Evolutionary conservation across 2,888 invertebrate genomes (phyloP).

Genomic region (Invenusta paracnida): DNA sequence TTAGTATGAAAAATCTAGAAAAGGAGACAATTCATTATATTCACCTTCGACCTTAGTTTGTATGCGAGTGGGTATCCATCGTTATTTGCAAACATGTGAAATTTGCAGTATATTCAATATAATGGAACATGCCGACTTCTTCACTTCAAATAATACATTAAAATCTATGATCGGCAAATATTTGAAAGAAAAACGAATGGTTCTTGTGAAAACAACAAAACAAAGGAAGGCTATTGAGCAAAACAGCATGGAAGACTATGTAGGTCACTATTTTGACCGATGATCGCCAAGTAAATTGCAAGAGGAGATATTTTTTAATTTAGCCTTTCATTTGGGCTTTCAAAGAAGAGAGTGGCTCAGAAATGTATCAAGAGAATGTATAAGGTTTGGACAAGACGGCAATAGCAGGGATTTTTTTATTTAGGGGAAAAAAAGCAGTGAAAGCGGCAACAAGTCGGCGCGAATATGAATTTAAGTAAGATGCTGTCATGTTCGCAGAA

Average conservation of each 20-base stretch:
- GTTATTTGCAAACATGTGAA: slow-evolving; percentile 5
- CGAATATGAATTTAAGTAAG: neutral
- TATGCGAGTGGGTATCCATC: neutral
- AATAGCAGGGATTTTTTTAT: neutral
- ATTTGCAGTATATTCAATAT: neutral
- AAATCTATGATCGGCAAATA: neutral
- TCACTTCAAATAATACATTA: neutral
- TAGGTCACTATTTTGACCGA: too few relatives aligned
- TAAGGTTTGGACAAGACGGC: neutral
- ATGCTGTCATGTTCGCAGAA: neutral
- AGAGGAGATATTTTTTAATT: neutral
- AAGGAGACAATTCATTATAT: slow-evolving; percentile 3
- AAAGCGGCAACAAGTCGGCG: neutral
- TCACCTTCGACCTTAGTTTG: slow-evolving; percentile 15
- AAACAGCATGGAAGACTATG: too few relatives aligned
- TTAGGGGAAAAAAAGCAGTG: neutral
- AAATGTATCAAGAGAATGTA: neutral
- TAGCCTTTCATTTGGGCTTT: neutral
- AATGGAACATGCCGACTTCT: neutral
- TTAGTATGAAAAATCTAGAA: slow-evolving; percentile 4
- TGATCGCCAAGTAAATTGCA: too few relatives aligned
- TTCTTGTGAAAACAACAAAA: neutral
- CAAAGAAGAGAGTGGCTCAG: too few relatives aligned
- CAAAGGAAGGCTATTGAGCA: too few relatives aligned
- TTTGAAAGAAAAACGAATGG: neutral